A percentile compares a stretch with the other conserved stretches of the same genome.
These are phyloP conservation scores for Ariopsis seemanni DNA, from an alignment of 2,113 vertebrate species.

Conservation along the genomic window DNA sequence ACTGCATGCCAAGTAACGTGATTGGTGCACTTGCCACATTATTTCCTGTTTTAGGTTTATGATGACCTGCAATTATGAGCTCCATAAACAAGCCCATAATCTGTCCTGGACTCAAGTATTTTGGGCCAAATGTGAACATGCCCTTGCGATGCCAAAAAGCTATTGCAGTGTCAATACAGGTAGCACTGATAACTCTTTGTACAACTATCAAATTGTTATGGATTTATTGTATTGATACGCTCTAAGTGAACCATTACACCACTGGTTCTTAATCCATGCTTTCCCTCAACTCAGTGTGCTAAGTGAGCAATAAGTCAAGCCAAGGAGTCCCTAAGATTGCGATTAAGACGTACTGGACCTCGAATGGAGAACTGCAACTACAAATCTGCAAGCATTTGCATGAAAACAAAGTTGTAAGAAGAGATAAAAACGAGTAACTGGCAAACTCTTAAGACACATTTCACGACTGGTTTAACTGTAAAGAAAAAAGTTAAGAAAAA, in stretches of 20 bases:
- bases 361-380: neutral
- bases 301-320: neutral
- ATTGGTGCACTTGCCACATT: neutral
- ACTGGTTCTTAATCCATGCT: neutral
- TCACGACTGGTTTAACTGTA: neutral
- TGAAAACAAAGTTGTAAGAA: neutral
- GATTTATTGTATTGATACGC: neutral
- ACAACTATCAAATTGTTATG: neutral
- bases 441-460: neutral
- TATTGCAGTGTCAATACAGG: neutral
- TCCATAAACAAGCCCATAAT: too few species aligned
- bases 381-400: neutral
- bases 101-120: too few species aligned
- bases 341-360: neutral
- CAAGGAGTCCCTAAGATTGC: neutral
- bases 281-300: neutral
- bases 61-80: neutral
- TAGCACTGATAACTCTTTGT: neutral
- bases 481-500: too few species aligned
- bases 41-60: neutral
- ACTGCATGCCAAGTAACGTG: neutral
- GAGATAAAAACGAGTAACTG: neutral
- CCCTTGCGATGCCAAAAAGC: neutral
- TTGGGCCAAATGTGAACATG: neutral
- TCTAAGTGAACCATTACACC: neutral